Conservation (phyloP, 2,888 invertebrate species). For the Tromatobia lineatoria region DNA sequence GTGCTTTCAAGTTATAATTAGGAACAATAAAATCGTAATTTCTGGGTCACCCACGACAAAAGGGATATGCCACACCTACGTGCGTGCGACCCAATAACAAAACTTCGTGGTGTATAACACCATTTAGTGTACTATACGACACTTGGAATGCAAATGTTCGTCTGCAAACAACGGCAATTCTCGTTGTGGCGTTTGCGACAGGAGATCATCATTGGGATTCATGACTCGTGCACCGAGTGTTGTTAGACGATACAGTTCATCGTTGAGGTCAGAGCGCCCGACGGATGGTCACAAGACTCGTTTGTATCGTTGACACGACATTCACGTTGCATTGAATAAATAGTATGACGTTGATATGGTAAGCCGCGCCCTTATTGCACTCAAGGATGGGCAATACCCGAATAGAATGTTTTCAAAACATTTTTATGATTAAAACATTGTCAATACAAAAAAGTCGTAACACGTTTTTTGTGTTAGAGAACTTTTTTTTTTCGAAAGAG, state of each 20-base stretch:
- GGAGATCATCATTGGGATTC: constrained; percentile 62
- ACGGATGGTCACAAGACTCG: constrained; percentile 26
- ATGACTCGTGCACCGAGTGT: constrained; percentile 59
- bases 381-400: neutral
- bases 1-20: neutral
- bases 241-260: constrained; percentile 62
- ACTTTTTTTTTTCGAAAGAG: too few relatives aligned
- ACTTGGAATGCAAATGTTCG: constrained; percentile 59
- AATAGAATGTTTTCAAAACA: neutral
- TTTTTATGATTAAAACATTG: neutral
- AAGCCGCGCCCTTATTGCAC: constrained; percentile 46
- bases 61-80: constrained; percentile 9
- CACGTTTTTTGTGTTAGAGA: too few relatives aligned
- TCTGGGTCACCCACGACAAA: constrained; percentile 24
- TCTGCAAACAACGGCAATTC: constrained; percentile 55
- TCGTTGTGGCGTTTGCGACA: constrained; percentile 34
- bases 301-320: constrained; percentile 57
- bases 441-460: too few relatives aligned
- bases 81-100: neutral
- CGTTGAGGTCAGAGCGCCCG: constrained; percentile 55
- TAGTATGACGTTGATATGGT: constrained; percentile 31
- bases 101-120: neutral
- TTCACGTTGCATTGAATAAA: constrained; percentile 50
- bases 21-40: constrained; percentile 22
- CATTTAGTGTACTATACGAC: neutral